Conservation (phyloP, 2,888 invertebrate species). For the Callosobruchus maculatus region DNA sequence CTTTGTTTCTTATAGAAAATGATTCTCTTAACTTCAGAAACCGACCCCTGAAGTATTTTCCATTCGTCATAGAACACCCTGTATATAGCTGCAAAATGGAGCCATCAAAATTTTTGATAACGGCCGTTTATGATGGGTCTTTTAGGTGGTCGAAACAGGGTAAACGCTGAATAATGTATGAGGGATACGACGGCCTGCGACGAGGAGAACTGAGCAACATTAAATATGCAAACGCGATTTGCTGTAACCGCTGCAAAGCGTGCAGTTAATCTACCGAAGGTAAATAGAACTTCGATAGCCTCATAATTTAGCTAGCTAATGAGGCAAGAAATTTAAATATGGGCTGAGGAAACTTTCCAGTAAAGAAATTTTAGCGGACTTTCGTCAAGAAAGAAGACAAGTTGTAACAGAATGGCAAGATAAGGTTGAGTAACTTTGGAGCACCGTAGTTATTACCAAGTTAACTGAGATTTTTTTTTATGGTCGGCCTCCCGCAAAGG, state of each 20-base stretch:
- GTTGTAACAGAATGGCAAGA: background rate
- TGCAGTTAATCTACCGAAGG: background rate
- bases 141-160: background rate
- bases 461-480: no score
- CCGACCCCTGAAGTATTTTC: no score
- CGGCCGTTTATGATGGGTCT: background rate
- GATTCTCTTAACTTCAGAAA: no score
- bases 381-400: background rate
- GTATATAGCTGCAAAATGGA: no score
- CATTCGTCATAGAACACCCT: no score
- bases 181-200: no score
- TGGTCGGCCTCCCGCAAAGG: no score
- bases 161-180: constrained; percentile 24
- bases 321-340: background rate
- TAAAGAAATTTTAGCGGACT: background rate
- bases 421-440: background rate
- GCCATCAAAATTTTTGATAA: no score
- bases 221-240: constrained; percentile 16
- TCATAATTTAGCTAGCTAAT: background rate
- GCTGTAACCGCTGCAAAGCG: background rate
- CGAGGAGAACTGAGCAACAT: constrained; percentile 23
- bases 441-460: no score
- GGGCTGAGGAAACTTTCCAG: background rate
- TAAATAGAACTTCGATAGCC: background rate
- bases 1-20: no score